Evolutionary conservation across 64 coral and sea anemone species (phyloP), one percentile per base, ranked within the genome.

Genomic region (Anthopleura sola): DNA sequence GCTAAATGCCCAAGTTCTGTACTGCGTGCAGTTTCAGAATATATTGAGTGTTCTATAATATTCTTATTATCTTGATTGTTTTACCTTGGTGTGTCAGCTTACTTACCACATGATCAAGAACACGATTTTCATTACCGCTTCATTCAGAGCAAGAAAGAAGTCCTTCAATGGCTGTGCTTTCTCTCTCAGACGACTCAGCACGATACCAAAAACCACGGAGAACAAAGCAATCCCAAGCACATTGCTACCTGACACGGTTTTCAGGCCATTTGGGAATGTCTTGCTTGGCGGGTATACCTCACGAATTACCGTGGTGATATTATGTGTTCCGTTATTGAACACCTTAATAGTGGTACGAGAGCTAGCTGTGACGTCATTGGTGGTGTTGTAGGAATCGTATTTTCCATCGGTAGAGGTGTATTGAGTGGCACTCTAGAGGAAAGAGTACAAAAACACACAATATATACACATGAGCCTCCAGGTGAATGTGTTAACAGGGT

Each of bases 81-180:
- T n/a, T n/a, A n/a, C n/a, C n/a, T n/a, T n/a, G n/a, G n/a, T n/a
- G n/a, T n/a, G n/a, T n/a, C n/a, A n/a, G n/a, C 7, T 17, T 48
- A 88, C 90, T 81, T 50, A 97, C 94, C 94, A 97, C 84, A 92
- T 97, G 54, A 93, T 77, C 19, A 97, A 46, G 3, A 75, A 34
- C 26, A 97, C 94, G 57, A 97, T 83, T 17, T 78, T 69, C 90
- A 97, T 97, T 17, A 89, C 83, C 24, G 86, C 87, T 79, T 93
- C 87, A 19, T 92, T 89, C 8, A 97, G 69, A 33, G 84, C 57
- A n/a, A 64, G 48, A 19, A 97, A 97, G 68, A 92, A 97, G 14
- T 76, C 78, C 54, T 82, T 89, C 10, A 97, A 37, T 9, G 90
- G 94, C 40, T 49, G 49, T 55, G 83, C 90, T 84, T 78, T 60